Evolutionary conservation across 1,140 invertebrate species (phyloP), one percentile per base, ranked within the genome.

Genomic region (Muscidifurax raptorellus): DNA sequence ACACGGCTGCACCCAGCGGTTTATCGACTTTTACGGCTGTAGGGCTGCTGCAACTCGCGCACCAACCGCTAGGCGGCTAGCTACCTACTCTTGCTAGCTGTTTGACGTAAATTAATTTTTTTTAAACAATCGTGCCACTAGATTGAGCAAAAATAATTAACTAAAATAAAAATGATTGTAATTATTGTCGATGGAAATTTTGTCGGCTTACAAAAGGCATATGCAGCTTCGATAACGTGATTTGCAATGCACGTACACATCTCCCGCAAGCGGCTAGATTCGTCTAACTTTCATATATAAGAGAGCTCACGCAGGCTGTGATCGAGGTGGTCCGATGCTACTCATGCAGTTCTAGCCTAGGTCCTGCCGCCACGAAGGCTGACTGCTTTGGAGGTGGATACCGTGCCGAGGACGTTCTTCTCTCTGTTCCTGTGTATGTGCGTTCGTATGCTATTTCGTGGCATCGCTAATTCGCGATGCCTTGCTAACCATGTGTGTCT

Each of bases 271-370:
- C 15, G 75, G 44, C n/a, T 10, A 77, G 32, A 77, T 0, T 13
- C 12, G 9, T 12, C 10, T 18, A 28, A 18, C 12, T 18, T 52
- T 52, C 7, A 44, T 77, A 77, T 77, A 77, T 77, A 77, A 77
- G 75, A 18, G 12, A 12, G 27, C 18, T 15, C 12, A 6, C n/a
- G 25, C 15, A 10, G n/a, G 5, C 0, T 59, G 0, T 18, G 0
- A 4, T 5, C 40, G 15, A 59, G 40, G 75, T 77, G 75, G 75
- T 77, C 75, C 75, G 75, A 77, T 59, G 75, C 75, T 77, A 30
- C 75, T 77, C 75, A 77, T n/a, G 32, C 36, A 12, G 22, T n/a
- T 47, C 44, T 47, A 47, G 13, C 12, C 44, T 40, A 18, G 44
- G 10, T 2, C 1, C 69, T 30, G 69, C 69, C 32, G 22, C 15